These are phyloP conservation scores for Sycophaga agraensis DNA, from an alignment of 1,140 invertebrate species.

Conservation along the genomic window DNA sequence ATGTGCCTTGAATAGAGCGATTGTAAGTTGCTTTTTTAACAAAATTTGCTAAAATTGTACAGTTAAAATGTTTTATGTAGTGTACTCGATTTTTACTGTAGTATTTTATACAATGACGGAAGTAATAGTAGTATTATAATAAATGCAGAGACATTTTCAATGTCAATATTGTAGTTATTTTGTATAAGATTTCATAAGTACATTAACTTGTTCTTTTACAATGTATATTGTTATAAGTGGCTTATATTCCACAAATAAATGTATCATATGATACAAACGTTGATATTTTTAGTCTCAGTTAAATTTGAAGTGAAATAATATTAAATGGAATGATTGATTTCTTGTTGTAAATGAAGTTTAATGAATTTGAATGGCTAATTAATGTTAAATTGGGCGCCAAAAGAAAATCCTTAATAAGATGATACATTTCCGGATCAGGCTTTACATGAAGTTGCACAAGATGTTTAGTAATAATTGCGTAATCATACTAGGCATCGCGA, in stretches of 20 bases:
- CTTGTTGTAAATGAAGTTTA: not conserved
- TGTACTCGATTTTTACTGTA: slow-evolving; percentile 5
- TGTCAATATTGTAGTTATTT: not conserved
- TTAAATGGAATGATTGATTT: not conserved
- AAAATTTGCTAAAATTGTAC: slow-evolving; percentile 7
- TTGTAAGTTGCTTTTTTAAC: slow-evolving; percentile 1
- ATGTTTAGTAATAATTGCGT: not conserved
- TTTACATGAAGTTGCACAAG: not conserved
- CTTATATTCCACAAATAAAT: not conserved
- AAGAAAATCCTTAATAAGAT: not conserved
- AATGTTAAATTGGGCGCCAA: not conserved
- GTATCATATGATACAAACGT: not conserved
- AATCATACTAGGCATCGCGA: not conserved
- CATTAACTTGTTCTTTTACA: not conserved
- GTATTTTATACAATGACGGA: not conserved
- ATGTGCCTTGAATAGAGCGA: not conserved
- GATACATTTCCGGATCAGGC: not conserved
- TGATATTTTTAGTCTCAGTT: not conserved
- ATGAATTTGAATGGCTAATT: not conserved
- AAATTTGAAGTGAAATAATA: not conserved
- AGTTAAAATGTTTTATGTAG: slow-evolving; percentile 13
- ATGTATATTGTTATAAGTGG: not conserved
- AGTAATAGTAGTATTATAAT: not conserved
- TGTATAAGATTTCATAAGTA: not conserved
- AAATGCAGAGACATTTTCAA: not conserved